Evolutionary conservation across 2,113 vertebrate species (phyloP).

Genomic region (Bettongia penicillata): DNA sequence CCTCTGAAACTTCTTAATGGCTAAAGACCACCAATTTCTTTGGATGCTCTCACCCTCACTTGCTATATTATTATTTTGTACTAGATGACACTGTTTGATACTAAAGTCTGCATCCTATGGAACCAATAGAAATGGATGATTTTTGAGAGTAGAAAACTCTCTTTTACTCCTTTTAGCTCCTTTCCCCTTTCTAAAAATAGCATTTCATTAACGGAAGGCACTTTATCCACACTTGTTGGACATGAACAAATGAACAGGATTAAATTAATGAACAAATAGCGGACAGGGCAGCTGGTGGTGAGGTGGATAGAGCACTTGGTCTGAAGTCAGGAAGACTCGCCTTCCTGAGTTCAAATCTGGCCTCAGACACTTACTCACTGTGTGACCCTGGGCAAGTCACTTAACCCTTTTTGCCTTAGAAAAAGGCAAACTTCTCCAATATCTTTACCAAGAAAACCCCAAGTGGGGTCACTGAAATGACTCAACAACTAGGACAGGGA

Average conservation of each 20-base stretch:
- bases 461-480: too few relatives aligned
- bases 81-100: neutral
- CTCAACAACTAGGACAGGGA: neutral
- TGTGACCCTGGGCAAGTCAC: slow-evolving; percentile 5
- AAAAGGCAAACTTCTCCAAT: too few relatives aligned
- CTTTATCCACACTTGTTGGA: neutral
- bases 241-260: too few relatives aligned
- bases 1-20: neutral
- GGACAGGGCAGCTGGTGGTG: too few relatives aligned
- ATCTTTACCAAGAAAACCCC: too few relatives aligned
- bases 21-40: neutral
- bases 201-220: neutral
- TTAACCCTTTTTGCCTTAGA: neutral
- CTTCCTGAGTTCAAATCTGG: neutral
- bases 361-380: neutral
- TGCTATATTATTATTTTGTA: neutral
- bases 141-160: neutral
- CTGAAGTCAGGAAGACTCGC: too few relatives aligned
- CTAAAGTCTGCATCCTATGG: neutral
- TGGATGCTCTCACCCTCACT: neutral
- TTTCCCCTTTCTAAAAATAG: neutral
- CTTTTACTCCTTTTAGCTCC: neutral
- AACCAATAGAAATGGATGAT: neutral
- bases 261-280: neutral
- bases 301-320: too few relatives aligned